phyloP scores from a whole-genome alignment of 2,113 vertebrate species.

The Rhadina sibilatrix region DNA sequence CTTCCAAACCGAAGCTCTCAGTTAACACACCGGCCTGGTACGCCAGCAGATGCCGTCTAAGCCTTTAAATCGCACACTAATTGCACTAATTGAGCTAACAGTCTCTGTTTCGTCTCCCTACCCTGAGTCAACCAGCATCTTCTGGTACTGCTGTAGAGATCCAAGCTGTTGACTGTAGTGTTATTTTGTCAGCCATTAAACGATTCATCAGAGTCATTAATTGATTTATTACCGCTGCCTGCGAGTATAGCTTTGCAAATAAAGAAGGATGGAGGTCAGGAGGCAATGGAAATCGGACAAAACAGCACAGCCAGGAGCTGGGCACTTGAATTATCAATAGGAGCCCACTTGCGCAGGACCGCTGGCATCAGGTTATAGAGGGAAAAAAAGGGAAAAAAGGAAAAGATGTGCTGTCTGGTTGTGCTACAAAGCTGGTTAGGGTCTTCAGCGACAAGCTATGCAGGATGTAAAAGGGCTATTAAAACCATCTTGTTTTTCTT shows the following conservation, averaged over 20 bases:
- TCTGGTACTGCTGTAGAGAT: constrained; percentile 79
- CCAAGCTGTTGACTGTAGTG: constrained; percentile 83
- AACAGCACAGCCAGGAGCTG: constrained; percentile 58
- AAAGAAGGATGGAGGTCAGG: constrained; percentile 81
- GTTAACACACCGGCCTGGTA: constrained; percentile 51
- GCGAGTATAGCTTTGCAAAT: constrained; percentile 79
- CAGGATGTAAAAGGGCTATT: background rate
- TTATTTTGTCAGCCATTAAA: constrained; percentile 85
- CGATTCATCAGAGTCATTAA: constrained; percentile 84
- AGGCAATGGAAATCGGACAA: constrained; percentile 71
- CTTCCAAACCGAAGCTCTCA: constrained; percentile 28
- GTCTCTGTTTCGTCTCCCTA: constrained; percentile 78
- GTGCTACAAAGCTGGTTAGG: background rate
- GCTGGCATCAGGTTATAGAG: background rate
- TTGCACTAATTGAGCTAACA: constrained; percentile 82
- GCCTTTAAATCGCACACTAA: constrained; percentile 80
- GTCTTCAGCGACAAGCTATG: background rate
- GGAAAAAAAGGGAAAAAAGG: background rate
- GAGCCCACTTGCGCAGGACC: background rate
- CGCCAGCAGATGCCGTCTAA: constrained; percentile 78
- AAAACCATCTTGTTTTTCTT: constrained; percentile 25
- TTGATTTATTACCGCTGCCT: constrained; percentile 85
- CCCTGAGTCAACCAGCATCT: constrained; percentile 79
- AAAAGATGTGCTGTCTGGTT: background rate
- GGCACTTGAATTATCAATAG: constrained; percentile 38